Conservation (phyloP, 1,140 invertebrate genomes). For the Lepidurus apus region DNA sequence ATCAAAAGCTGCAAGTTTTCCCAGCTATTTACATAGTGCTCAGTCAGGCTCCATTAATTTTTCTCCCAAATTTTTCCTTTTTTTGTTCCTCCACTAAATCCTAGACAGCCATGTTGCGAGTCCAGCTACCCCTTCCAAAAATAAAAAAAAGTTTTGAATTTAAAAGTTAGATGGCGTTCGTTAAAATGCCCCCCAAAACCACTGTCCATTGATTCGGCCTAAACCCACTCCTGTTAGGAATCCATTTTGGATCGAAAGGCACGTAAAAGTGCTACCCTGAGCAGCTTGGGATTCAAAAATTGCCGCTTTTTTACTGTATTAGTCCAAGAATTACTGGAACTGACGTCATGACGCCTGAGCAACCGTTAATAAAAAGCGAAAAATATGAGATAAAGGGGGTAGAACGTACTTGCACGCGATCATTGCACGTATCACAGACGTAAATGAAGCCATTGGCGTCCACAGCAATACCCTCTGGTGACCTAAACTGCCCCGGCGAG, state of each 20-base stretch:
- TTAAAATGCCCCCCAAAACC: not conserved
- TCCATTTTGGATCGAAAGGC: constrained; percentile 30
- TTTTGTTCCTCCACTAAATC: constrained; percentile 32
- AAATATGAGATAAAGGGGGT: not conserved
- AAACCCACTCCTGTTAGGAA: not conserved
- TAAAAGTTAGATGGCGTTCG: not conserved
- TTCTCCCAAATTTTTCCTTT: not conserved
- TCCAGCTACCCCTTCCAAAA: not conserved
- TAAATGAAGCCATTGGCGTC: constrained; percentile 57
- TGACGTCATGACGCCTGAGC: not conserved
- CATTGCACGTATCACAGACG: constrained; percentile 70
- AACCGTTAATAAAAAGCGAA: constrained; percentile 23
- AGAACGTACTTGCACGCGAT: constrained; percentile 52
- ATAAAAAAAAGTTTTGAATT: not conserved
- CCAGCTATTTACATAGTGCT: constrained; percentile 21
- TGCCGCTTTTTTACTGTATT: not conserved
- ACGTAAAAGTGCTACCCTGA: constrained; percentile 28
- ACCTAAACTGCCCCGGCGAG: constrained; percentile 55
- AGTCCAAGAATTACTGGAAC: not conserved
- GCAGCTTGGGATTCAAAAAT: constrained; percentile 24
- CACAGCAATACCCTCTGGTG: constrained; percentile 66
- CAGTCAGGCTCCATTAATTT: constrained; percentile 21
- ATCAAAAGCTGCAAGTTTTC: constrained; percentile 22
- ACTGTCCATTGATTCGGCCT: not conserved
- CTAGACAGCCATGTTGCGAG: constrained; percentile 22